Conservation (phyloP, 2,888 invertebrate genomes). For the Dynastes grantii region DNA sequence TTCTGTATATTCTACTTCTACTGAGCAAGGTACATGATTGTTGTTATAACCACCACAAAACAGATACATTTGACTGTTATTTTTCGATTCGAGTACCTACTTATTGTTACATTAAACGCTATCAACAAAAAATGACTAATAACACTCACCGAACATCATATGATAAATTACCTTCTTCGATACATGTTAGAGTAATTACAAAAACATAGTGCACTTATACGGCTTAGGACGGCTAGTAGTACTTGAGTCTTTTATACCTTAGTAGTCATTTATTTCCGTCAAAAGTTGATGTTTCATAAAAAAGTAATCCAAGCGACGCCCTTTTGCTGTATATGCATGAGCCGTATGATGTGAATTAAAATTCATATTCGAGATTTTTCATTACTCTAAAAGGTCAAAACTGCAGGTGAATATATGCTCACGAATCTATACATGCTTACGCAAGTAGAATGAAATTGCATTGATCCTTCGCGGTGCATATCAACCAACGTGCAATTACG, state of each 20-base stretch:
- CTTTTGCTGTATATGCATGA: neutral
- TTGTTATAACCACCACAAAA: too few relatives aligned
- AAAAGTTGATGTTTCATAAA: neutral
- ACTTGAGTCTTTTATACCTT: neutral
- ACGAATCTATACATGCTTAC: neutral
- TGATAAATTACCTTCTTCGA: neutral
- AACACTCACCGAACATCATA: too few relatives aligned
- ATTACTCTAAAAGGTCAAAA: conserved; percentile 28
- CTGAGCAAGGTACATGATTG: too few relatives aligned
- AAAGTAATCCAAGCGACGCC: neutral
- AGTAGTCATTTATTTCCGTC: conserved; percentile 1
- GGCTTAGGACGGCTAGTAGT: neutral
- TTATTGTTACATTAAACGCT: too few relatives aligned
- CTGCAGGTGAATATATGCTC: neutral
- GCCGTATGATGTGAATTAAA: conserved; percentile 11
- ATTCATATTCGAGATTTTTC: conserved; percentile 25
- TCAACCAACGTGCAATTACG: conserved; percentile 7
- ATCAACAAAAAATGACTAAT: too few relatives aligned
- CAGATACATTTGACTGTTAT: too few relatives aligned
- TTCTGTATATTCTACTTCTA: too few relatives aligned
- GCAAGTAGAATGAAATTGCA: conserved; percentile 10
- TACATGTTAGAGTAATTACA: neutral
- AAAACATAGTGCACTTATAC: neutral
- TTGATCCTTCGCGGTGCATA: neutral
- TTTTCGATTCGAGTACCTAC: too few relatives aligned